Evolutionary conservation across 2,888 invertebrate species (phyloP).

Genomic region (Sylvicola cinctus): DNA sequence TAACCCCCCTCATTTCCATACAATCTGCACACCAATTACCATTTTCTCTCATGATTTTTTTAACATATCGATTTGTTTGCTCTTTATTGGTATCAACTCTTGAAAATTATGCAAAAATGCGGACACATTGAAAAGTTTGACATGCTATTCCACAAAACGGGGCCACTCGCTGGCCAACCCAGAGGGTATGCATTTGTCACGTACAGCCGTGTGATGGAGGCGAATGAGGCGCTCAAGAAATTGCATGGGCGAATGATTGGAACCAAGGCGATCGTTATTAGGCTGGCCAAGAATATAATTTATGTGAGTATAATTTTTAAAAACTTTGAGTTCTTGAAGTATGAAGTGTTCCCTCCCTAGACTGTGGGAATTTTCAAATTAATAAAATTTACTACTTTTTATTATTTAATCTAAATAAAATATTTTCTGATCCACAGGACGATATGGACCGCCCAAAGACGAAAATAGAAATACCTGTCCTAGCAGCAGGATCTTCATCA

Average conservation of each 20-base stretch:
- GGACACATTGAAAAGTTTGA: conserved; percentile 90
- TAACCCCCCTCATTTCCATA: too few species aligned
- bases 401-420: too few species aligned
- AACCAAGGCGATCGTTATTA: conserved; percentile 53
- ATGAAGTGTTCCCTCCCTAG: too few species aligned
- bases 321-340: too few species aligned
- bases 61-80: conserved; percentile 12
- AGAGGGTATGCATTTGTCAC: conserved; percentile 89
- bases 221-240: conserved; percentile 45
- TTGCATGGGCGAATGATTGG: conserved; percentile 58
- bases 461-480: conserved; percentile 53
- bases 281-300: conserved; percentile 56
- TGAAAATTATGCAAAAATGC: conserved; percentile 90
- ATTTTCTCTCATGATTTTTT: conserved; percentile 2
- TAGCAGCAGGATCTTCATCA: conserved; percentile 37
- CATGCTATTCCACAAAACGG: conserved; percentile 81
- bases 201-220: conserved; percentile 41
- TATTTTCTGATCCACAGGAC: conserved; percentile 30
- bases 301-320: conserved; percentile 31
- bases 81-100: conserved; percentile 77
- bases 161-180: conserved; percentile 72
- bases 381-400: too few species aligned
- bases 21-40: conserved; percentile 1
- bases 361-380: too few species aligned
- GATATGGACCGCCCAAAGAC: conserved; percentile 56